Evolutionary conservation across 2,797 vertebrate genomes (phyloP), one percentile per base, ranked within the genome.

Genomic region (Notolabrus celidotus): DNA sequence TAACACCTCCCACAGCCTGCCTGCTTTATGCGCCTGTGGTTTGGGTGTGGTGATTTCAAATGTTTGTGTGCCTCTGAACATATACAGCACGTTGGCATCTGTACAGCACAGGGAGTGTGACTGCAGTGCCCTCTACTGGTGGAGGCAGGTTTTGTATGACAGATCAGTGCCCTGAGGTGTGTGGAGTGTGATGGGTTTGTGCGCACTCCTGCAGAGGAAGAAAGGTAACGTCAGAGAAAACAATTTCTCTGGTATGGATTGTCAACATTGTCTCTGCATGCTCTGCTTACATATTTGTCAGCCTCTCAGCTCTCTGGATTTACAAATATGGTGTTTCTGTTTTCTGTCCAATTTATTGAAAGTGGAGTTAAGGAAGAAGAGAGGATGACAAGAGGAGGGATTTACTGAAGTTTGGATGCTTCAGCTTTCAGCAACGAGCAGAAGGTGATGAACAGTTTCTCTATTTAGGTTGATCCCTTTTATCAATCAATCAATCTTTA

Each of bases 91-190:
- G 45, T 52, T 71, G 57, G 56, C 70, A 77, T 42, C 10, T 8
- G 53, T 20, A 19, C 15, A 27, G 46, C 50, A 5, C 62, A 38
- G 67, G 79, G 79, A 65, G 76, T 89, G 88, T 76, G 74, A 84
- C 85, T 88, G 62, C 79, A 86, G 84, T 63, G 89, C 90, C 92
- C 91, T 85, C 93, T 91, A 82, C 91, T 92, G 93, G 88, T n/a
- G 15, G 88, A 86, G 77, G 79, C 31, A 17, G 71, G 34, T 14
- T n/a, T n/a, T n/a, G n/a, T n/a, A n/a, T n/a, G n/a, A n/a, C n/a
- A 7, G 27, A 15, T 34, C 4, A 47, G 36, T 22, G 54, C 64
- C 58, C 56, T 0, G 29, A 58, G 47, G 68, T 27, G 41, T 34
- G 25, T 56, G 60, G 7, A 25, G 55, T 10, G 27, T 43, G 41